These are phyloP conservation scores for Glaucopsyche alexis DNA, from an alignment of 2,888 invertebrate genomes.

Conservation along the genomic window DNA sequence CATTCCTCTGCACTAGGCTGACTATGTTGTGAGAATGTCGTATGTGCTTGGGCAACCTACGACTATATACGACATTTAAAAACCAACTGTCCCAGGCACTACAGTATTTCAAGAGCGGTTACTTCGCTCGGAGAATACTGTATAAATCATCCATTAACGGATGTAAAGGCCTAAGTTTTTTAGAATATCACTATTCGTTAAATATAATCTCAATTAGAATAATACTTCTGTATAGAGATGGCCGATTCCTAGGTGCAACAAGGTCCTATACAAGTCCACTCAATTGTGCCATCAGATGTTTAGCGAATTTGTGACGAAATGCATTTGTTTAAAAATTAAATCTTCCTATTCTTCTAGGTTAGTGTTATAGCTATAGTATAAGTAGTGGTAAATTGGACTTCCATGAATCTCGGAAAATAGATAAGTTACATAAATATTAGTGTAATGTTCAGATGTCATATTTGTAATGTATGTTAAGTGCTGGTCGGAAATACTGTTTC, in stretches of 20 bases:
- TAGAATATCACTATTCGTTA: neutral
- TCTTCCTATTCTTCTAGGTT: constrained; percentile 21
- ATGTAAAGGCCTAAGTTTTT: too few relatives aligned
- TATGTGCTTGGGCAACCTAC: too few relatives aligned
- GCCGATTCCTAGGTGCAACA: constrained; percentile 21
- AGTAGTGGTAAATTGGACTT: constrained; percentile 38
- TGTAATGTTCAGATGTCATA: constrained; percentile 21
- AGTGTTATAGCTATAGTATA: constrained; percentile 7
- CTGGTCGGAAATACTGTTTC: neutral
- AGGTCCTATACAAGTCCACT: constrained; percentile 18
- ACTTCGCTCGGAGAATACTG: too few relatives aligned
- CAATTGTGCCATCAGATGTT: constrained; percentile 25
- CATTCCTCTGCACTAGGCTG: too few relatives aligned
- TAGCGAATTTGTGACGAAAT: constrained; percentile 25
- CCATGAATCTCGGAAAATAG: constrained; percentile 45
- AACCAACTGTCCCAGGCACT: too few relatives aligned
- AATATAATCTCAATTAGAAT: neutral
- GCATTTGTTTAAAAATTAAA: constrained; percentile 21
- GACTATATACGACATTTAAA: too few relatives aligned
- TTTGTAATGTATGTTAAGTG: constrained; percentile 4
- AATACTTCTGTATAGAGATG: neutral
- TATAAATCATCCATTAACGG: too few relatives aligned
- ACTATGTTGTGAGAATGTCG: too few relatives aligned
- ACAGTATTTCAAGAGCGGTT: too few relatives aligned
- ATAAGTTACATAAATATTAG: constrained; percentile 44